These are phyloP conservation scores for Maniola jurtina DNA, from an alignment of 1,140 invertebrate genomes.

Conservation along the genomic window DNA sequence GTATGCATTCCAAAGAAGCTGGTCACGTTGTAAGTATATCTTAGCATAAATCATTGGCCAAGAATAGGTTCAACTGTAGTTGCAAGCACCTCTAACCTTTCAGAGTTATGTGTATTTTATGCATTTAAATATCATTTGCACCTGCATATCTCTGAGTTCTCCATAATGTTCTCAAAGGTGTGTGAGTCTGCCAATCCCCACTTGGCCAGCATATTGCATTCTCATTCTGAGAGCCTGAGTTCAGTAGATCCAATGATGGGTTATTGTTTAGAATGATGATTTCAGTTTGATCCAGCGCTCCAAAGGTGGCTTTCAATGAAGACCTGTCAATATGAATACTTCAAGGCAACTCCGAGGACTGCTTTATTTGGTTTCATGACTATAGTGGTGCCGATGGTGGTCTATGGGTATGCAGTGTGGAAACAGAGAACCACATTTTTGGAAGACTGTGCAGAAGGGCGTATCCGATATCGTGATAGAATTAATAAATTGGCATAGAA, in stretches of 20 bases:
- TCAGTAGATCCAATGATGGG: too few relatives aligned
- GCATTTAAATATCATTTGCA: too few relatives aligned
- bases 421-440: constrained; percentile 76
- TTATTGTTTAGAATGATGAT: too few relatives aligned
- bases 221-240: too few relatives aligned
- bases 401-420: constrained; percentile 77
- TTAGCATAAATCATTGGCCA: not conserved
- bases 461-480: constrained; percentile 84
- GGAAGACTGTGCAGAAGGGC: constrained; percentile 80
- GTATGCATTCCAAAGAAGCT: constrained; percentile 50
- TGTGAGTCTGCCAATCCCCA: too few relatives aligned
- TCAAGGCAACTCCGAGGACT: constrained; percentile 81
- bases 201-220: too few relatives aligned
- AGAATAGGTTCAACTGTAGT: not conserved
- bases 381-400: constrained; percentile 79
- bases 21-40: constrained; percentile 58
- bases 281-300: constrained; percentile 87
- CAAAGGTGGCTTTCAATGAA: constrained; percentile 84
- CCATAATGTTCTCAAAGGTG: too few relatives aligned
- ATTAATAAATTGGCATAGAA: constrained; percentile 44
- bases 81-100: too few relatives aligned
- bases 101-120: too few relatives aligned
- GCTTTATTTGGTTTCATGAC: constrained; percentile 67
- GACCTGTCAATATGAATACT: constrained; percentile 80
- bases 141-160: too few relatives aligned